Percentiles rank a stretch among this genome's conserved stretches.
These are phyloP conservation scores for Eurytoma californica DNA, from an alignment of 2,888 invertebrate genomes.

Conservation along the genomic window DNA sequence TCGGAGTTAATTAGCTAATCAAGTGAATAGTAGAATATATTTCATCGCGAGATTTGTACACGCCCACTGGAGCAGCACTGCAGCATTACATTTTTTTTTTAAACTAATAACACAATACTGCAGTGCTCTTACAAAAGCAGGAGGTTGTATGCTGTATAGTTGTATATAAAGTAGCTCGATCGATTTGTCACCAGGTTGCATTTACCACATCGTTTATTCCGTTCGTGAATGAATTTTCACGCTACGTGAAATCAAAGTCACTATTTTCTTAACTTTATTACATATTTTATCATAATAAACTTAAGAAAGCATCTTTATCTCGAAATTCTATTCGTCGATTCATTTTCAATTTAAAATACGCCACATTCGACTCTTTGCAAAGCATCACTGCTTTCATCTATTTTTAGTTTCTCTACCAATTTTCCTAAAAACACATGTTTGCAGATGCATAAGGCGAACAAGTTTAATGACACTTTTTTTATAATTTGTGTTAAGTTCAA, in stretches of 20 bases:
- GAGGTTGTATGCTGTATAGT: conserved; percentile 45
- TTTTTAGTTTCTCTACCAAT: background rate
- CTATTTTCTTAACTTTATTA: conserved; percentile 53
- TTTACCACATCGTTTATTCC: conserved; percentile 48
- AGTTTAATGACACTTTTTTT: background rate
- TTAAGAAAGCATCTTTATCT: conserved; percentile 48
- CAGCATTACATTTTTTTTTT: conserved; percentile 50
- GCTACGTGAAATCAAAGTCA: conserved; percentile 48
- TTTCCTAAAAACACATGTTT: background rate
- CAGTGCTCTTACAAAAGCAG: conserved; percentile 26
- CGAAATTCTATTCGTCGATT: conserved; percentile 9
- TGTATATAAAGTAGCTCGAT: conserved; percentile 49
- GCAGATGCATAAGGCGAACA: conserved; percentile 5
- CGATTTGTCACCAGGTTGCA: conserved; percentile 50
- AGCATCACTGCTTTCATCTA: background rate
- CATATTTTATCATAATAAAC: conserved; percentile 36
- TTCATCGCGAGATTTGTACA: conserved; percentile 29
- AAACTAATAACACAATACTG: conserved; percentile 24
- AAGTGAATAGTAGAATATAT: conserved; percentile 38
- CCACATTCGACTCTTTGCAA: background rate
- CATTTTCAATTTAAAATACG: conserved; percentile 11
- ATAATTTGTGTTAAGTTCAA: conserved; percentile 3
- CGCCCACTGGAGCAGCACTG: conserved; percentile 18
- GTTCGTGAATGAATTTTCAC: conserved; percentile 46
- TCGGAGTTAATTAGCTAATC: conserved; percentile 36